Conservation (phyloP, 1,140 invertebrate species). For the Anastrepha obliqua region DNA sequence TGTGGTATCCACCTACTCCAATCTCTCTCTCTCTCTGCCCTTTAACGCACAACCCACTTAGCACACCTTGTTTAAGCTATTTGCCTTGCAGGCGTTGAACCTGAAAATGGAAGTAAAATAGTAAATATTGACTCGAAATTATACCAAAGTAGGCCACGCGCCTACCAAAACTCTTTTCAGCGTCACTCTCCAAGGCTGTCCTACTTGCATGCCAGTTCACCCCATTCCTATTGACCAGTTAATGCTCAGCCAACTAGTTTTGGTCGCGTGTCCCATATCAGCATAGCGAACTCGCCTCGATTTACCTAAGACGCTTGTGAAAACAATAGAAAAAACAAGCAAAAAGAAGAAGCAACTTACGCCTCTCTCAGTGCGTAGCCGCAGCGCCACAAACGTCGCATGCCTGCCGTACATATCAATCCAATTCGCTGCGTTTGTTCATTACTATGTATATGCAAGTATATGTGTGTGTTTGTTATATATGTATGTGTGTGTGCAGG, state of each 20-base stretch:
- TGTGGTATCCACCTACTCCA: too few relatives aligned
- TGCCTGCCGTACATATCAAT: too few relatives aligned
- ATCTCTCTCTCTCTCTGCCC: too few relatives aligned
- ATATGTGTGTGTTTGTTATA: too few relatives aligned
- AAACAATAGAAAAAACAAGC: not conserved
- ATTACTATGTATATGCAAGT: too few relatives aligned
- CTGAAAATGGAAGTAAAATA: too few relatives aligned
- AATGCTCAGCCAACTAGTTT: not conserved
- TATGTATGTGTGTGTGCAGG: not conserved
- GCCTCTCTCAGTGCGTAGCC: not conserved
- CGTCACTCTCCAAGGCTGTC: not conserved
- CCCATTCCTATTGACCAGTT: not conserved
- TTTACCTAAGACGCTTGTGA: not conserved
- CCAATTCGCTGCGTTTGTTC: not conserved
- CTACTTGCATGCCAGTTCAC: not conserved
- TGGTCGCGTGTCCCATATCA: slow-evolving; percentile 45
- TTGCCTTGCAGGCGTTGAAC: too few relatives aligned
- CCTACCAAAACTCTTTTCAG: not conserved
- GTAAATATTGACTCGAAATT: too few relatives aligned
- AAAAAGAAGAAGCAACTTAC: not conserved
- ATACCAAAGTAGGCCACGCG: not conserved
- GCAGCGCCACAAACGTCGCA: not conserved
- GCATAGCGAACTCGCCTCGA: not conserved
- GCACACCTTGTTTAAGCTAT: too few relatives aligned
- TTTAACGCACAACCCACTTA: too few relatives aligned